Percentiles rank a stretch among this genome's conserved stretches.
phyloP scores from a whole-genome alignment of 1,140 invertebrate species.

The Teleopsis dalmanni region DNA sequence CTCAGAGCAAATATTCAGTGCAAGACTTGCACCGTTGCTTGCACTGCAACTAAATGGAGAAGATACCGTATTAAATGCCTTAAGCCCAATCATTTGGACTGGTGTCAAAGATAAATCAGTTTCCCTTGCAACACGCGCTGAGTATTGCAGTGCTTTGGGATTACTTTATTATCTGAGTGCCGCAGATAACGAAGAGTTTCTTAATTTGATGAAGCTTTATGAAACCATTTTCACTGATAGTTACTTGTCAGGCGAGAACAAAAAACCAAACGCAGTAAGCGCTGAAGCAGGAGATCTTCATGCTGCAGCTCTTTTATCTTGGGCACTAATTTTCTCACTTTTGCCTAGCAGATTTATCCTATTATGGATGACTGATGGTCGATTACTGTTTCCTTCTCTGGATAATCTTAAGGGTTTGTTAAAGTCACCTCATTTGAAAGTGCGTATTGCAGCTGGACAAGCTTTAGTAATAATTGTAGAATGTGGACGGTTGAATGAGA shows the following conservation, averaged over 20 bases:
- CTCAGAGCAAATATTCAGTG: slow-evolving; percentile 71
- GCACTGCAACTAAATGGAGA: slow-evolving; percentile 75
- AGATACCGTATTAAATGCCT: slow-evolving; percentile 54
- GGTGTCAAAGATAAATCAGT: slow-evolving; percentile 56
- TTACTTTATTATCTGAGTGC: slow-evolving; percentile 76
- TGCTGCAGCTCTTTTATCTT: slow-evolving; percentile 71
- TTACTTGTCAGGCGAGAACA: slow-evolving; percentile 70
- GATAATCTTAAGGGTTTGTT: slow-evolving; percentile 58
- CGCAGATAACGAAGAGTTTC: slow-evolving; percentile 64
- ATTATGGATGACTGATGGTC: slow-evolving; percentile 46
- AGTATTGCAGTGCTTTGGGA: slow-evolving; percentile 79
- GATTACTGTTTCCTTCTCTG: slow-evolving; percentile 46
- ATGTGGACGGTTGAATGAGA: slow-evolving; percentile 60
- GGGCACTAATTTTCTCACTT: slow-evolving; percentile 77
- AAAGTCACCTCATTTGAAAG: slow-evolving; percentile 70
- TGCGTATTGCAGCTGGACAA: slow-evolving; percentile 84
- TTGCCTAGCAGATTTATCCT: slow-evolving; percentile 60
- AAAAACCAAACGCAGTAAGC: slow-evolving; percentile 56
- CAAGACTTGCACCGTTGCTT: slow-evolving; percentile 66
- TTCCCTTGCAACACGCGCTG: slow-evolving; percentile 52
- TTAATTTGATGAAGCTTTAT: slow-evolving; percentile 65
- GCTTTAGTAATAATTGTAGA: slow-evolving; percentile 83
- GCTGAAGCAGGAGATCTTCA: slow-evolving; percentile 65
- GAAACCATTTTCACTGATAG: slow-evolving; percentile 76
- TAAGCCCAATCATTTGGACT: slow-evolving; percentile 53